Percentiles rank a stretch among this genome's conserved stretches.
Conservation (phyloP, 2,888 invertebrate species). For the Melanargia galathea region DNA sequence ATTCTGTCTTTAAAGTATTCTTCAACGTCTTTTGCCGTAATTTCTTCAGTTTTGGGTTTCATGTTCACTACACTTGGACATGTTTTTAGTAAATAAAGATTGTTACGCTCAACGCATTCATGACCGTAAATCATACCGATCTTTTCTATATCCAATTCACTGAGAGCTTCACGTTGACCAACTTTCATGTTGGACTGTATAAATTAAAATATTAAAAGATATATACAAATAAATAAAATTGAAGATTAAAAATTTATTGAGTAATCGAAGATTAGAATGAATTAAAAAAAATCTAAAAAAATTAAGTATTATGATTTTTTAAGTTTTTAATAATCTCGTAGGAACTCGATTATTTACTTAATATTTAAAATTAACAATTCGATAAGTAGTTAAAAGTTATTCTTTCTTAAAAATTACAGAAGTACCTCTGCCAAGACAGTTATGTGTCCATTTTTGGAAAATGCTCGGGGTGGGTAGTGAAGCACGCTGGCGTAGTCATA, state of each 20-base stretch:
- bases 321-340: too few relatives aligned
- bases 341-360: too few relatives aligned
- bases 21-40: slow-evolving; percentile 50
- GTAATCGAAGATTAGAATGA: too few relatives aligned
- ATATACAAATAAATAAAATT: neutral
- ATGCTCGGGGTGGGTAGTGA: slow-evolving; percentile 89
- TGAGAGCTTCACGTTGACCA: slow-evolving; percentile 69
- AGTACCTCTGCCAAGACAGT: slow-evolving; percentile 87
- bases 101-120: slow-evolving; percentile 66
- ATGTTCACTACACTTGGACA: slow-evolving; percentile 64
- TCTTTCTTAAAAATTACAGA: too few relatives aligned
- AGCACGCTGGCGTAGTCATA: slow-evolving; percentile 90
- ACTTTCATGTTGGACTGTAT: slow-evolving; percentile 55
- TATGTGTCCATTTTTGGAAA: slow-evolving; percentile 86
- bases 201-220: neutral
- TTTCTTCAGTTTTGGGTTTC: slow-evolving; percentile 26
- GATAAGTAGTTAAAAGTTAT: too few relatives aligned
- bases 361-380: too few relatives aligned
- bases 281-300: too few relatives aligned
- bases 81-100: slow-evolving; percentile 64
- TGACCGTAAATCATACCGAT: slow-evolving; percentile 57
- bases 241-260: too few relatives aligned
- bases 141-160: slow-evolving; percentile 66
- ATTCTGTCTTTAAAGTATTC: slow-evolving; percentile 61
- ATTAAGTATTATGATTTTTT: too few relatives aligned